A percentile compares a stretch with the other conserved stretches of the same genome.
These are phyloP conservation scores for Eretmocerus hayati DNA, from an alignment of 2,888 invertebrate genomes.

Conservation along the genomic window DNA sequence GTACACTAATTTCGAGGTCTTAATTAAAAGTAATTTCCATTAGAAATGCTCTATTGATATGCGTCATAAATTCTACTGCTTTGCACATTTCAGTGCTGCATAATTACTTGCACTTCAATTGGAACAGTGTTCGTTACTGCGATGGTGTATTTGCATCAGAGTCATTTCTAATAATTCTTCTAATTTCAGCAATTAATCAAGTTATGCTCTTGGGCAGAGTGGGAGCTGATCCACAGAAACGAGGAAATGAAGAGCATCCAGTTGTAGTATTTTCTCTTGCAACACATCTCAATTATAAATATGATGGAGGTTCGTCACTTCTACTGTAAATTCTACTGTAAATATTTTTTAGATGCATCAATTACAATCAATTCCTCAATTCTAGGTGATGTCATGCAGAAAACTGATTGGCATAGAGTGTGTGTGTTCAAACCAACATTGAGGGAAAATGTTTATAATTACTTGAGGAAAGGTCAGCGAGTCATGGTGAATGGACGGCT, in stretches of 20 bases:
- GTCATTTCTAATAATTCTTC: no score
- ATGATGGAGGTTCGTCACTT: constrained; percentile 41
- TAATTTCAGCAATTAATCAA: constrained; percentile 66
- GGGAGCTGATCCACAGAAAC: constrained; percentile 80
- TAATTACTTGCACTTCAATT: no score
- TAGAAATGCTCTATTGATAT: no score
- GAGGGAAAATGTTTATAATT: constrained; percentile 70
- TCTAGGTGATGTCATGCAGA: constrained; percentile 73
- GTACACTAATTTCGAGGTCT: no score
- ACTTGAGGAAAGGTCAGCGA: constrained; percentile 78
- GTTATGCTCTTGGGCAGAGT: constrained; percentile 80
- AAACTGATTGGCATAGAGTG: constrained; percentile 88
- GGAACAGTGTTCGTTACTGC: no score
- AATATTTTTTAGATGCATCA: constrained; percentile 7
- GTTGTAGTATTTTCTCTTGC: constrained; percentile 85
- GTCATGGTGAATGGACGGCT: constrained; percentile 75
- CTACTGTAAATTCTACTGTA: not conserved
- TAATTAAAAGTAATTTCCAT: no score
- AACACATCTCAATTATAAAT: constrained; percentile 78
- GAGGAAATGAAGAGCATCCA: constrained; percentile 75
- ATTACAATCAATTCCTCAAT: constrained; percentile 26
- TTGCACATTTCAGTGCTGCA: no score
- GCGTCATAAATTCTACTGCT: no score
- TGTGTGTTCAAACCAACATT: constrained; percentile 80
- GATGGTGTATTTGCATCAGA: no score